Evolutionary conservation across 2,888 invertebrate genomes (phyloP), one percentile per base, ranked within the genome.

Genomic region (Caenorhabditis parvicauda): DNA sequence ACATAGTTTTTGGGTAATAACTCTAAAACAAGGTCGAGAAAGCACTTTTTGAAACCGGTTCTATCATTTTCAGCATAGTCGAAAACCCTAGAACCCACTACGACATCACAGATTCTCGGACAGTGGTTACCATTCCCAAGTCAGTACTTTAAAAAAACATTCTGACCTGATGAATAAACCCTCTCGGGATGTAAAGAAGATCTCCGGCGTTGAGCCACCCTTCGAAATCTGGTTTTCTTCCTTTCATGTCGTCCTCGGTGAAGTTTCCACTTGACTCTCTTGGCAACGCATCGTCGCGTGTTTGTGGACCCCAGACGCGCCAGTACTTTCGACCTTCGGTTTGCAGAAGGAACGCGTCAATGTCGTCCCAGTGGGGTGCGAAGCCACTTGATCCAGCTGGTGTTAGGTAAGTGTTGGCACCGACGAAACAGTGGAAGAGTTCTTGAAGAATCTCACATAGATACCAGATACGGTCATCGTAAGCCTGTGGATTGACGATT

Each of bases 321-420:
- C 96, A 98, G 66, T 88, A 87, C 82, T 98, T 98, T 74, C 88
- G 88, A 0, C 98, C 98, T 83, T 98, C 96, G 1, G 94, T 84
- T 85, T 98, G 98, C 45, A 98, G 81, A 44, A 98, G 88, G 82
- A 98, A 98, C 0, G 95, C 96, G 84, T 98, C 98, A 67, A 98
- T 96, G 80, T 98, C 98, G 84, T 98, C 98, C 82, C 89, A 96
- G 83, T 98, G 98, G 0, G 96, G 96, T 0, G 96, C 96, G 84
- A 98, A 98, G 0, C 98, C 98, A 84, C 96, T 95, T 70, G 90
- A 90, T 59, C 89, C 89, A 0, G 93, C 89, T 2, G 98, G 98
- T 1, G 98, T 98, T 51, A 96, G 83, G 35, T 24, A 86, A 83
- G 90, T 88, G 86, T 98, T 98, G 0, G 92, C 90, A 2, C 96